phyloP scores from a whole-genome alignment of 2,797 vertebrate species.

The Pipistrellus nathusii region DNA sequence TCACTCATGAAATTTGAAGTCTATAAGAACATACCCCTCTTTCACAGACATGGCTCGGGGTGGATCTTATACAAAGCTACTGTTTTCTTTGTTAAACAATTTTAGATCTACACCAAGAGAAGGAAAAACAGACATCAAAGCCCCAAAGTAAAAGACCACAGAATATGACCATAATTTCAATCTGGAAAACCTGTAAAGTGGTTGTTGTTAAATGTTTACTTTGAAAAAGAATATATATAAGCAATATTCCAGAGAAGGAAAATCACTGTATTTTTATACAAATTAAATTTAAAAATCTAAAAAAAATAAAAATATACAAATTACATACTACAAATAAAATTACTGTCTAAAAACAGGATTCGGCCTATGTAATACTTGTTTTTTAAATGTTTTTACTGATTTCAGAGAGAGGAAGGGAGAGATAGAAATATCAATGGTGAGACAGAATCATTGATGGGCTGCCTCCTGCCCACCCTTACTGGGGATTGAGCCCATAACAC shows the following conservation, averaged over 20 bases:
- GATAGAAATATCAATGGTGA: too few relatives aligned
- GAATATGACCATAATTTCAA: slow-evolving; percentile 8
- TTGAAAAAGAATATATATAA: not conserved
- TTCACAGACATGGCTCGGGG: not conserved
- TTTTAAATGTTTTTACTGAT: too few relatives aligned
- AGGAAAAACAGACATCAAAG: slow-evolving; percentile 15
- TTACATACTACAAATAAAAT: slow-evolving; percentile 36
- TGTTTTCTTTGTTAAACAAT: slow-evolving; percentile 15
- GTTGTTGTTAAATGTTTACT: slow-evolving; percentile 28
- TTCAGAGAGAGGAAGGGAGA: too few relatives aligned
- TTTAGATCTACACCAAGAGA: slow-evolving; percentile 39
- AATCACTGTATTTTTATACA: slow-evolving; percentile 10
- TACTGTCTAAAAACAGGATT: slow-evolving; percentile 41
- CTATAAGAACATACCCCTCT: not conserved
- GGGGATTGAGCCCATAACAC: too few relatives aligned
- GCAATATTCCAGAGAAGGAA: not conserved
- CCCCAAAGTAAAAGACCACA: not conserved
- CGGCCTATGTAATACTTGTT: not conserved
- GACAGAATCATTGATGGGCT: too few relatives aligned
- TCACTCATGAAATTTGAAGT: not conserved
- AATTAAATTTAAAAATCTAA: slow-evolving; percentile 1
- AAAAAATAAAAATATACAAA: slow-evolving; percentile 34
- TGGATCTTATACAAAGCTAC: not conserved
- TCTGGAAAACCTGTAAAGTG: slow-evolving; percentile 16
- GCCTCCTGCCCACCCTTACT: too few relatives aligned